Percentiles rank a stretch among this genome's conserved stretches.
Evolutionary conservation across 2,888 invertebrate species (phyloP).

Genomic region (Camponotus fellah): DNA sequence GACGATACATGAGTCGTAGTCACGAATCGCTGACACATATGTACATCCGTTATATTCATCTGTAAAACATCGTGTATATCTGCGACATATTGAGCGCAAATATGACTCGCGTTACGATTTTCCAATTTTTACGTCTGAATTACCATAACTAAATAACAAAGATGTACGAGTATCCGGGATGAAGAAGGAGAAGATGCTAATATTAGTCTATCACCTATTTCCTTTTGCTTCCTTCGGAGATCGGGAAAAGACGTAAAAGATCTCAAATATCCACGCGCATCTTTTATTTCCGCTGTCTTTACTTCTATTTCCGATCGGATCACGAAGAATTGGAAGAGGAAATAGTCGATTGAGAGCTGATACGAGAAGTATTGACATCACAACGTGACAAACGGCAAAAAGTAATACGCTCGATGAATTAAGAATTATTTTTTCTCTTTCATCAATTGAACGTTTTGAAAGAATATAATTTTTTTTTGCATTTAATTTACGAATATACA

Average conservation of each 20-base stretch:
- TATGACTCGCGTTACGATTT: constrained; percentile 27
- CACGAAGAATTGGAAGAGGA: constrained; percentile 39
- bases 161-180: not conserved
- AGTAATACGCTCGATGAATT: not conserved
- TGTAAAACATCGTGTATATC: not conserved
- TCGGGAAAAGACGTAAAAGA: not conserved
- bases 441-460: too few species aligned
- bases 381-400: not conserved
- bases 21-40: constrained; percentile 6
- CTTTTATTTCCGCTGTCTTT: constrained; percentile 36
- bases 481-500: too few species aligned
- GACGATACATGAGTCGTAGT: constrained; percentile 20
- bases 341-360: constrained; percentile 61
- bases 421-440: not conserved
- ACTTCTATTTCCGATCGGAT: constrained; percentile 50
- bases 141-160: not conserved
- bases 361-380: constrained; percentile 57
- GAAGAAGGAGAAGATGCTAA: not conserved
- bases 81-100: constrained; percentile 11
- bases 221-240: not conserved
- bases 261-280: constrained; percentile 27
- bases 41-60: constrained; percentile 1
- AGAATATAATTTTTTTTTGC: too few species aligned
- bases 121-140: constrained; percentile 32
- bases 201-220: constrained; percentile 20